Base-by-base conservation (phyloP, 64 coral and sea anemone species). In the Montipora efflorescens region DNA sequence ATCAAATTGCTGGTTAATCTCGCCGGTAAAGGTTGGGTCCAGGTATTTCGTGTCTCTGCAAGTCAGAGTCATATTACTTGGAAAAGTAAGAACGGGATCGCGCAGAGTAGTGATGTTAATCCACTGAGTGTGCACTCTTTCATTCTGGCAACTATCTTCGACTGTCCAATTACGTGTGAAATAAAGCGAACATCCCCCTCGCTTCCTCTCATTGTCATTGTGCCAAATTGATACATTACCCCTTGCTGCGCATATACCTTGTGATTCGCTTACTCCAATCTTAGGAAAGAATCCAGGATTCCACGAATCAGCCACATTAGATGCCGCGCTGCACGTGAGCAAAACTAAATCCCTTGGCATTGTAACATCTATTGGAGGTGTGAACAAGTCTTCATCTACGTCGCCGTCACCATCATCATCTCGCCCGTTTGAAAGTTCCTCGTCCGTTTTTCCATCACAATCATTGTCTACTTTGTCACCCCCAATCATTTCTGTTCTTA, bases 381-480 rank as follows among this genome's bases (percentile, higher is more conserved):
- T 52, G 47, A 48, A 23, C 1, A 90, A 14, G 11, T 80, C 91
- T 58, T 94, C 88, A 55, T 87, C 92, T 3, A 94, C 55, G 16
- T 22, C 7, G 1, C 88, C 76, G 55, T 94, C 88, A 1, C 20
- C 13, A 7, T 96, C 76, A 62, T 94, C 88, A 67, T 94, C 95
- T 4, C 79, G 52, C 1, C 59, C 67, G 71, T 91, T 91, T 12
- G 69, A 59, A 49, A 84, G 46, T 74, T 91, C 94, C 49, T 95
- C 89, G 48, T 96, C 92, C 0, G 84, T 87, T n/a, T 1, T 61
- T 7, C 46, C 82, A 82, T 90, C 87, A 28, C 95, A 96, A 11
- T 96, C 87, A 14, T 96, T 96, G 18, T 93, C 91, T 58, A 77
- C 85, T 44, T 88, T 76, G 21, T 95, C 90, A 0, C 51, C 86